Evolutionary conservation across 2,113 vertebrate species (phyloP).

Genomic region (Haemorhous mexicanus): DNA sequence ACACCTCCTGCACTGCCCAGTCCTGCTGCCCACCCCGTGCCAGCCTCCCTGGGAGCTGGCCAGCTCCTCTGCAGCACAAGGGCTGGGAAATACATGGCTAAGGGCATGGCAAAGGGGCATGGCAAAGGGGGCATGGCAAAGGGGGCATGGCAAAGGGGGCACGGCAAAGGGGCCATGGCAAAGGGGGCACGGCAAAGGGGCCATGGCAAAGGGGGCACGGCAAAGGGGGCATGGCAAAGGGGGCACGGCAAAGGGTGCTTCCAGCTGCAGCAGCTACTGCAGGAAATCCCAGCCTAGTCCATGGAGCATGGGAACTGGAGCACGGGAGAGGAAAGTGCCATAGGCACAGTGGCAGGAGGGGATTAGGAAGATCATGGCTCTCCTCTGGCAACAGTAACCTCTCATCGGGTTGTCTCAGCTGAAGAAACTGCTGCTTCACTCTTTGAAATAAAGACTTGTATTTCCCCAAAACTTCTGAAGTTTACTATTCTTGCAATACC

Average conservation of each 20-base stretch:
- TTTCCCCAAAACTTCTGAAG: not conserved
- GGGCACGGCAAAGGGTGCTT: not conserved
- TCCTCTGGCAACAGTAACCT: not conserved
- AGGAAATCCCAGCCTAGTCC: not conserved
- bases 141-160: too few species aligned
- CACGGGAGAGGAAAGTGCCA: not conserved
- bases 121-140: too few species aligned
- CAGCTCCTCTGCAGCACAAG: not conserved
- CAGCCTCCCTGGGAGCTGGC: not conserved
- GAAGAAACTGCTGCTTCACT: not conserved
- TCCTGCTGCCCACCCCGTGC: rapidly evolving
- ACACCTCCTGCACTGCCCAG: too few species aligned
- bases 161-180: too few species aligned
- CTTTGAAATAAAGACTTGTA: not conserved
- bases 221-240: too few species aligned
- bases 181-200: too few species aligned
- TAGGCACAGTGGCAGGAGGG: rapidly evolving
- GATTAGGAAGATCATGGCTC: not conserved
- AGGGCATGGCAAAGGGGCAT: too few species aligned
- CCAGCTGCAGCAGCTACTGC: not conserved
- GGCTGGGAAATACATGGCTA: too few species aligned
- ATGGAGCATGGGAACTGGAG: not conserved
- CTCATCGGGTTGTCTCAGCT: not conserved
- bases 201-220: too few species aligned
- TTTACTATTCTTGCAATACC: not conserved